phyloP scores from a whole-genome alignment of 2,888 invertebrate genomes.

The Ophioninae sp. region DNA sequence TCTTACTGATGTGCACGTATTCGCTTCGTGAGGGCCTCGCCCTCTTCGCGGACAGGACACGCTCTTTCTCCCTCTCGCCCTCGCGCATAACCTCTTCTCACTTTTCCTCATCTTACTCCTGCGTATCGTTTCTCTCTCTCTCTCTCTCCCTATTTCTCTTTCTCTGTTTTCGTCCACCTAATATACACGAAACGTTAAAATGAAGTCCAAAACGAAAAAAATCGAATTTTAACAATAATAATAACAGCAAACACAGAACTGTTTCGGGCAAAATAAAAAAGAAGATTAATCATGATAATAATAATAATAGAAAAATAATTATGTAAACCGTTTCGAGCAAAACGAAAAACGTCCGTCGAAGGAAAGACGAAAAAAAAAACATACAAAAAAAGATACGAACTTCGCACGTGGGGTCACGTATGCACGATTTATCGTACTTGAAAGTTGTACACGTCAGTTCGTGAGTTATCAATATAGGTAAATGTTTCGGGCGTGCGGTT shows the following conservation, averaged over 20 bases:
- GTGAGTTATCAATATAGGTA: constrained; percentile 51
- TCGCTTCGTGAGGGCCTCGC: constrained; percentile 70
- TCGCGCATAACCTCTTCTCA: constrained; percentile 65
- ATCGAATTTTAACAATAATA: constrained; percentile 3
- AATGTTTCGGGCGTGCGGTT: constrained; percentile 36
- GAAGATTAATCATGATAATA: no score
- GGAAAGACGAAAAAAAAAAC: constrained; percentile 51
- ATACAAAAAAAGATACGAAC: background rate
- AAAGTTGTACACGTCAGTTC: constrained; percentile 43
- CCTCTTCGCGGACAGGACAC: constrained; percentile 65
- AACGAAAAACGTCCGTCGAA: constrained; percentile 30
- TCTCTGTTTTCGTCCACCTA: constrained; percentile 43
- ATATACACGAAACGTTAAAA: constrained; percentile 48
- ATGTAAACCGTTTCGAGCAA: constrained; percentile 14
- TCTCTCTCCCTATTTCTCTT: constrained; percentile 40
- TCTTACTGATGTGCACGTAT: constrained; percentile 69
- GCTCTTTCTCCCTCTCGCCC: constrained; percentile 50
- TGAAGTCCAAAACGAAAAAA: constrained; percentile 10
- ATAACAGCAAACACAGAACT: no score
- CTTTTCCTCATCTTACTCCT: constrained; percentile 65
- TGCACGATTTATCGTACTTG: constrained; percentile 56
- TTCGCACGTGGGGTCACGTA: constrained; percentile 57
- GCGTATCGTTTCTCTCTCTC: constrained; percentile 23
- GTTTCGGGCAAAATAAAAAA: no score
- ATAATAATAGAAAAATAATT: no score